These are phyloP conservation scores for Melanotaenia duboulayi DNA, from an alignment of 2,113 vertebrate species.

Conservation along the genomic window DNA sequence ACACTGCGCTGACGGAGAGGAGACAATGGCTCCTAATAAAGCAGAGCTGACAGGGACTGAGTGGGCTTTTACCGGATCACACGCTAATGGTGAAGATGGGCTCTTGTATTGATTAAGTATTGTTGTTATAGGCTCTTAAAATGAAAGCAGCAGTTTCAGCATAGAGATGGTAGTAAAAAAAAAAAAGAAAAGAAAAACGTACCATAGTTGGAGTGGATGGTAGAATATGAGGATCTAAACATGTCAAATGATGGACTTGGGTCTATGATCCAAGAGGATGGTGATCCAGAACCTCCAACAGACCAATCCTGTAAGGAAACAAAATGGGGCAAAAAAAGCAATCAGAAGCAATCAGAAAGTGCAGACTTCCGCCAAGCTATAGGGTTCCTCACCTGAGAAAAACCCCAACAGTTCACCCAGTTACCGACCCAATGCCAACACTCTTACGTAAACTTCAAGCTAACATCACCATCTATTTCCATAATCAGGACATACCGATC, in stretches of 20 bases:
- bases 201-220: constrained; percentile 46
- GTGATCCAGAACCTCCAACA: constrained; percentile 61
- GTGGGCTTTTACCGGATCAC: constrained; percentile 74
- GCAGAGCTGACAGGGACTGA: constrained; percentile 57
- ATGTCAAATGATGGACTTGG: constrained; percentile 49
- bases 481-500: no score
- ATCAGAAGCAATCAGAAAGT: no score
- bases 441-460: no score
- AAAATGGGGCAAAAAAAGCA: neutral
- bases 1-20: constrained; percentile 72
- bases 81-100: constrained; percentile 40
- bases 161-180: constrained; percentile 13
- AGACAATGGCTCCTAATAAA: constrained; percentile 75
- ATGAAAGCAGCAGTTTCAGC: constrained; percentile 11
- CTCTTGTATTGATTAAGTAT: constrained; percentile 74
- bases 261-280: constrained; percentile 73
- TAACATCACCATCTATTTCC: no score
- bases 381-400: no score
- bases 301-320: constrained; percentile 45
- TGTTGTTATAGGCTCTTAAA: constrained; percentile 49
- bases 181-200: constrained; percentile 10
- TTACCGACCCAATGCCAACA: no score
- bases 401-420: no score
- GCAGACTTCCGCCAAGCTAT: no score
- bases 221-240: constrained; percentile 34